Evolutionary conservation across 2,797 vertebrate species (phyloP), one percentile per base, ranked within the genome.

Genomic region (Apogon hyalosoma): DNA sequence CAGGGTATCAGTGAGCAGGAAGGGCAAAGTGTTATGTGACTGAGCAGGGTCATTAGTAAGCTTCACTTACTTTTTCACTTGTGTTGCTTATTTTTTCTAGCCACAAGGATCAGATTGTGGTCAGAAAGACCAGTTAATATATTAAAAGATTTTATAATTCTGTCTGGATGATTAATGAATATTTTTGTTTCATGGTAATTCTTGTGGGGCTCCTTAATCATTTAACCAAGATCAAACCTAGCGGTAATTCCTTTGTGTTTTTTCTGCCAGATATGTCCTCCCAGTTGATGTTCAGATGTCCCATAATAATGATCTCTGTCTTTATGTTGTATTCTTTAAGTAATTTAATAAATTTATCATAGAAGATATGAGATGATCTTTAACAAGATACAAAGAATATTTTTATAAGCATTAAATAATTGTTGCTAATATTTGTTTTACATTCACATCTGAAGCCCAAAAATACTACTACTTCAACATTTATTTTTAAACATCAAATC

Each of bases 201-300:
- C 46, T 48, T 48, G 46, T 48, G 6, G 46, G 46, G 47, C 9
- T 13, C 19, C 10, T 49, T 49, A 21, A 49, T 49, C 47, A 49
- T 49, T 21, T 24, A n/a, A n/a, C n/a, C n/a, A n/a, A n/a, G n/a
- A n/a, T 48, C 18, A 21, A 48, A 21, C 24, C 13, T 28, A 21
- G 21, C 13, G 24, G 47, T 49, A 21, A 28, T 7, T 49, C 47
- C 24, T 49, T 49, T 48, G 24, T 16, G 13, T 49, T 49, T 49
- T 49, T 49, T 49, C 11, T 49, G 24, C 47, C 19, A 12, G 47
- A 49, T 28, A 21, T 49, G 4, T 49, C 19, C 19, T 49, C 47
- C 47, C 47, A 49, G 19, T 24, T 49, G 12, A 28, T 24, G 13
- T 28, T 49, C 12, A 49, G 28, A 49, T 49, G 18, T 12, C 19